Base-by-base conservation (phyloP, 2,888 invertebrate species). In the Oligia fasciuncula region DNA sequence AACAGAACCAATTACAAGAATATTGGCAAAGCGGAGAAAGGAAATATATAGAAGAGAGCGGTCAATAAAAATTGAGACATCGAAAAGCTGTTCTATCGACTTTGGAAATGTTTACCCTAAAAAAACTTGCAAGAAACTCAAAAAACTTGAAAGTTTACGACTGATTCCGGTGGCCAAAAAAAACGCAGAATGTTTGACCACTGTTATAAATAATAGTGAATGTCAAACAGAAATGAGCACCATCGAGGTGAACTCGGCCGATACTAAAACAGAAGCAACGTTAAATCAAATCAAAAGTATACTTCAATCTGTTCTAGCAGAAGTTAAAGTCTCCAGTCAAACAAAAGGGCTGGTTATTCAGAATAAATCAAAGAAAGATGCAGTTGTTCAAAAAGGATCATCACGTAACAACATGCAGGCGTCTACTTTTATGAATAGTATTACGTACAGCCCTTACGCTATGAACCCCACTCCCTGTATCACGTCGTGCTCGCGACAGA, bases 231-330 rank as follows among this genome's bases (percentile, higher is more conserved):
- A 90, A 72, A 83, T 88, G 43, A 80, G 77, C 49, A 85, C 76
- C 49, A 62, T 67, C 29, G 85, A 84, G 11, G 87, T 85, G 4
- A 88, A 89, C 72, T 87, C 83, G 51, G 54, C 62, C 40, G 91
- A 93, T 35, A 91, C 90, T 67, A 95, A 94, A 91, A 95, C 95
- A 29, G 94, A 95, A 84, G 89, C 88, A 29, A 94, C 95, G 13
- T 89, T 96, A 40, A 93, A 94, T 84, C 95, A 96, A 90, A 96
- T 96, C 72, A 96, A 96, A 87, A 91, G 73, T 83, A 95, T 96
- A 79, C 88, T 96, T 60, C 94, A 96, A 85, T 92, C 94, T 0
- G 96, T 96, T 13, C 85, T 96, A 63, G 90, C 91, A 17, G 95
- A 96, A 92, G 94, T 96, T 0, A 96, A 96, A 91, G 93, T 93